Conservation (phyloP, 2,797 vertebrate species). For the Gambelia wislizenii region DNA sequence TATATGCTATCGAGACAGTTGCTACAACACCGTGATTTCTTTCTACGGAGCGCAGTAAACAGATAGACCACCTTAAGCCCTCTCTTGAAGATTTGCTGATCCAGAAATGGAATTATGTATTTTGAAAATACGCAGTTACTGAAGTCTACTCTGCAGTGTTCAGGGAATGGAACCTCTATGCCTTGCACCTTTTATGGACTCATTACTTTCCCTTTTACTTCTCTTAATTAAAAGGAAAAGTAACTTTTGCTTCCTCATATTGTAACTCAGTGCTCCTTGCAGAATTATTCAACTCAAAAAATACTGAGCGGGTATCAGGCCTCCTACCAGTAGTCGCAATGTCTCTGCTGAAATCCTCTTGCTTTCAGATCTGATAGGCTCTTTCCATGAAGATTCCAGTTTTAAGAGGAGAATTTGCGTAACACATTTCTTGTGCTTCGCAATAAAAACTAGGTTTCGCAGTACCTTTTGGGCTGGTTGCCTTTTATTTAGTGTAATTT, state of each 20-base stretch:
- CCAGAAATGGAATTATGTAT: neutral
- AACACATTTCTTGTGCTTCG: neutral
- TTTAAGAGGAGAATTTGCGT: neutral
- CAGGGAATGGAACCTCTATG: neutral
- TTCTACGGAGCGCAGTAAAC: no score
- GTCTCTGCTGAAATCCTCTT: neutral
- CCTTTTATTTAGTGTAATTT: slow-evolving; percentile 3
- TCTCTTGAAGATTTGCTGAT: neutral
- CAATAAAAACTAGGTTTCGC: neutral
- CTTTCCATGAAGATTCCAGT: neutral
- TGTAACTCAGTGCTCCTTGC: no score
- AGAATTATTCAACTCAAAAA: neutral
- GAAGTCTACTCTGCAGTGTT: neutral
- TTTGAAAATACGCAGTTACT: neutral
- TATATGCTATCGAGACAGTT: neutral
- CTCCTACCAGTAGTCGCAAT: neutral
- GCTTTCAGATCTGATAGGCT: no score
- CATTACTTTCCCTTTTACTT: neutral
- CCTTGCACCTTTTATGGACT: neutral
- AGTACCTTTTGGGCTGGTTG: neutral
- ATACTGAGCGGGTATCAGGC: neutral
- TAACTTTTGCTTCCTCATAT: neutral
- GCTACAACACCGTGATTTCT: neutral
- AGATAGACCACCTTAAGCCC: neutral
- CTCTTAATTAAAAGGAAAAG: no score